Base-by-base conservation (phyloP, 1,140 invertebrate species). In the Bombus haemorrhoidalis region DNA sequence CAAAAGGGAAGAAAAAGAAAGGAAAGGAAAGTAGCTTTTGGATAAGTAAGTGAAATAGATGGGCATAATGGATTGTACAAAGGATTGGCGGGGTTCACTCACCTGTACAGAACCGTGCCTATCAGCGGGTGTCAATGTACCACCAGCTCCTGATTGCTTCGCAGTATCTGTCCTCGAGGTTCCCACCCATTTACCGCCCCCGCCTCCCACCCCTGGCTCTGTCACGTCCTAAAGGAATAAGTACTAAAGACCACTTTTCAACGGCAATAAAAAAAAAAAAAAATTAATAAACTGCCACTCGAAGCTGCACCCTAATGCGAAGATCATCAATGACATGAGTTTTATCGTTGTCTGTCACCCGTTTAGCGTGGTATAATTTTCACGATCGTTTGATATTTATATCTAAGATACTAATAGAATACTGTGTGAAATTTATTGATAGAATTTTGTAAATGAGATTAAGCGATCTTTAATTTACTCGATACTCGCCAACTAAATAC, bases 81-180 rank as follows among this genome's bases (percentile, higher is more conserved):
- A 86, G 87, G 86, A 89, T 78, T 83, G 73, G 81, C 72, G 34
- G 90, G 90, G 92, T 93, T 86, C 90, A 96, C 96, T 96, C 96
- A 98, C 98, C 98, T 98, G 98, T 92, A 98, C 98, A 94, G 98
- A 98, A 95, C 98, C 98, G 95, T 98, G 98, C 95, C 98, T 97
- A 96, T 98, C 98, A 93, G 98, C 98, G 91, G 98, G 98, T 89
- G 98, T 98, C 93, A 99, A 96, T 94, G 96, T 97, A 92, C 96
- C 96, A 94, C 94, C 94, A 90, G 95, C 97, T 97, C 91, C 97
- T 96, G 91, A 97, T 96, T 95, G 95, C 94, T 94, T 93, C 95
- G 94, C 94, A 95, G 95, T 95, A 94, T 97, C 95, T 93, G 96
- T 95, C 83, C 96, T 96, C 83, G 95, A 95, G 86, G 96, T 93